Base-by-base conservation (phyloP, 2,113 vertebrate species). In the Tragelaphus scriptus region DNA sequence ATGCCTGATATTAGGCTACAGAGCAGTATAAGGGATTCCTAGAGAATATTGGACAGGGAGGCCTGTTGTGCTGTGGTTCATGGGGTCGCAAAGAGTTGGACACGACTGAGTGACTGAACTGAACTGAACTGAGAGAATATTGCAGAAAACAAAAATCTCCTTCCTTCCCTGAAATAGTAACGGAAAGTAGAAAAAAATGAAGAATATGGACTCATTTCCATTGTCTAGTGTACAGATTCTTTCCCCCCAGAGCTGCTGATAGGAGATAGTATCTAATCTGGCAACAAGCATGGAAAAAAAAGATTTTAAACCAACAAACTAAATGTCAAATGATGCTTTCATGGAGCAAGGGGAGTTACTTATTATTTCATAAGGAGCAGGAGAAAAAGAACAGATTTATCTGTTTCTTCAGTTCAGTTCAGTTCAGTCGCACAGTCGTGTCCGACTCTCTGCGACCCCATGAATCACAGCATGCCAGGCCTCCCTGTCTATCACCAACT, bases 351-450 rank as follows among this genome's bases (percentile, higher is more conserved):
- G 68, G 77, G 77, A 92, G 71, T 97, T 86, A 91, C 95, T 92
- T 2, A 0, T 96, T 95, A 95, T 89, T 86, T 96, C 88, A 91
- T 32, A 75, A 47, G 96, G 77, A 97, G 36, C 68, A 92, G 56
- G 85, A 98, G 92, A 80, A 97, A 93, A 98, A 98, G 71, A 96
- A 40, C 86, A 98, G 84, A 97, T 98, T 98, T 95, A 96, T 65
- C 89, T n/a, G 3, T 44, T 85, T 95, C 95, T 15, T 49, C 49
- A 49, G 49, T 49, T 49, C 49, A 44, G 44, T 44, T 49, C 47
- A 11, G 49, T 49, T 49, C 49, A 49, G 49, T 49, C 49, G 10
- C 49, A 49, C 49, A 49, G 49, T 49, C 0, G 49, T 49, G 10
- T 49, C 49, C 49, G 10, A 49, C 49, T 49, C 47, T 49, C 49